Base-by-base conservation (phyloP, 2,113 vertebrate species). In the Pagrus major region DNA sequence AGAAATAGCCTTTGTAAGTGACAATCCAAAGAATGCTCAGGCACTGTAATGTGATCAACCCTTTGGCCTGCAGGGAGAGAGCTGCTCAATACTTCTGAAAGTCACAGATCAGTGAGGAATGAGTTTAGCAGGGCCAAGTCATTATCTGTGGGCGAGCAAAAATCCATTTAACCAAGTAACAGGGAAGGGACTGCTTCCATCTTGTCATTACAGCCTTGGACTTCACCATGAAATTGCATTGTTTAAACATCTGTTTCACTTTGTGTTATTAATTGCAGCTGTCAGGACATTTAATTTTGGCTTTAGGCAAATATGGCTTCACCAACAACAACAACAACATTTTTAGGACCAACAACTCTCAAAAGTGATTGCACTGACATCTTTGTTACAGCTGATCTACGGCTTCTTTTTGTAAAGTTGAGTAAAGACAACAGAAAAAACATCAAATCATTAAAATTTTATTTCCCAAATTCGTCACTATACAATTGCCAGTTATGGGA, bases 391-490 rank as follows among this genome's bases (percentile, higher is more conserved):
- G 4, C 60, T 64, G 21, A 25, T 5, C 10, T 9, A 47, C 3
- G 27, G 46, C 5, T 23, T 23, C 0, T 61, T 27, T 61, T 18
- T 42, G 6, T n/a, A 14, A 46, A 66, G 14, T 47, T n/a, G 8
- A 76, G 14, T 25, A 65, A 80, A 59, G 1, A 58, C 47, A 71
- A 21, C 10, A 23, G 14, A 46, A 33, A n/a, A 84, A 51, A 52
- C 41, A 55, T 88, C 39, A 91, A 88, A 91, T 82, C 44, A 72
- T 77, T 90, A 92, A 92, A 93, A 91, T 83, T 94, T 91, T 93
- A 93, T 93, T 94, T 60, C 76, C 90, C 89, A 90, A 86, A 84
- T 80, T 70, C 64, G 56, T 73, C 58, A 71, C 72, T 41, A 74
- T 80, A 91, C 85, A 94, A 79, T 27, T 68, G 71, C 83, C 54